Evolutionary conservation across 2,113 vertebrate species (phyloP).

Genomic region (Procavia capensis): DNA sequence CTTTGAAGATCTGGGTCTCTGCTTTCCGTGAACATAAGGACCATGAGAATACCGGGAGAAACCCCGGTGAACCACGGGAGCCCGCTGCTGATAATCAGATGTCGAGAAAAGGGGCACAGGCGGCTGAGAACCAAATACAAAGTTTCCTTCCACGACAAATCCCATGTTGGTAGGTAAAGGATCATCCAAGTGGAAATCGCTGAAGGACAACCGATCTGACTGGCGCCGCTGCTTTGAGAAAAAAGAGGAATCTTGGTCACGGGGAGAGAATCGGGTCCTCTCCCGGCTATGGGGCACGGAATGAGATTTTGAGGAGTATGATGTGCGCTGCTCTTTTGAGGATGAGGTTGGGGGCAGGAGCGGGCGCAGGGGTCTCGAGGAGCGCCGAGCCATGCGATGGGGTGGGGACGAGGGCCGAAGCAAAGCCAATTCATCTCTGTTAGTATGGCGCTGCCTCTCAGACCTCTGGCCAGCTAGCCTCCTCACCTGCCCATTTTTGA

Average conservation of each 20-base stretch:
- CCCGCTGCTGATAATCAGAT: not conserved
- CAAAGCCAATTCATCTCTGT: accelerated
- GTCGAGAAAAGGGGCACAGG: not conserved
- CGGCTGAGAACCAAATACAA: not conserved
- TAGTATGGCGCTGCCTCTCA: not conserved
- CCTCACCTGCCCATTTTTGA: accelerated
- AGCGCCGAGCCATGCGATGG: accelerated
- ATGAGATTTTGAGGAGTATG: accelerated
- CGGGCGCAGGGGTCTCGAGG: not conserved
- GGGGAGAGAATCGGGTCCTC: not conserved
- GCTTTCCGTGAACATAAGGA: conserved; percentile 36
- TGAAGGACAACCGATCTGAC: not conserved
- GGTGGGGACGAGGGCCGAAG: accelerated
- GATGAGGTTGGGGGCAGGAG: not conserved
- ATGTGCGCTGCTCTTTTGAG: no score
- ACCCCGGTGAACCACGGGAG: conserved; percentile 59
- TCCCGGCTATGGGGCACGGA: accelerated
- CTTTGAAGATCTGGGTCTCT: not conserved
- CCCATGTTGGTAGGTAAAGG: not conserved
- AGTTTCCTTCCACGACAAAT: not conserved
- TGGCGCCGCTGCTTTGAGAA: conserved; percentile 40
- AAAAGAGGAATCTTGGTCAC: conserved; percentile 11
- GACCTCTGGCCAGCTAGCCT: not conserved
- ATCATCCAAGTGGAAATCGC: not conserved
- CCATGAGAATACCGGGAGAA: not conserved